phyloP scores from a whole-genome alignment of 1,140 invertebrate species.

The Drosophila santomea region DNA sequence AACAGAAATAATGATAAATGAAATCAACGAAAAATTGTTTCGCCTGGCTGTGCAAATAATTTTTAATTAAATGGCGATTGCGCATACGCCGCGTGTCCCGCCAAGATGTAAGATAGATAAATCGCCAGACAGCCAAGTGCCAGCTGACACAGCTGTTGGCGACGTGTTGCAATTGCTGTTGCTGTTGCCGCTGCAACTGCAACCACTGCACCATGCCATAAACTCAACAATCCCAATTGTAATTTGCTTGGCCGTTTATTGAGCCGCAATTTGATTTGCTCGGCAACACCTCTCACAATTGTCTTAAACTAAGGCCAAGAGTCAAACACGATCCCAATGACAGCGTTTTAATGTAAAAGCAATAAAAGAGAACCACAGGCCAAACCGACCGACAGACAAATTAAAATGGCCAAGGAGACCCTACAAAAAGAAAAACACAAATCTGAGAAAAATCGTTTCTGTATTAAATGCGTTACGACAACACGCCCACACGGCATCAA shows the following conservation, averaged over 20 bases:
- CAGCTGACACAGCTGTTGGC: slow-evolving; percentile 78
- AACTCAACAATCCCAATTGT: slow-evolving; percentile 48
- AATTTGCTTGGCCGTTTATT: slow-evolving; percentile 69
- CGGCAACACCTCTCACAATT: slow-evolving; percentile 77
- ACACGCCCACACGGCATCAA: slow-evolving; percentile 66
- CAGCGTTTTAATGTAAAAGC: slow-evolving; percentile 69
- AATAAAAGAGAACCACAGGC: slow-evolving; percentile 10
- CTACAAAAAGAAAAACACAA: slow-evolving; percentile 10
- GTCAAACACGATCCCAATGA: slow-evolving; percentile 69
- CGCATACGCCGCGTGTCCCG: slow-evolving; percentile 72
- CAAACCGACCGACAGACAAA: slow-evolving; percentile 54
- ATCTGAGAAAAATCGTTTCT: slow-evolving; percentile 36
- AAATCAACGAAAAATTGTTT: slow-evolving; percentile 57
- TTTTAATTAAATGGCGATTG: slow-evolving; percentile 81
- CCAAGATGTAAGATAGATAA: slow-evolving; percentile 65
- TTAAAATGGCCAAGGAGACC: slow-evolving; percentile 50
- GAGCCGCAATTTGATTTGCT: slow-evolving; percentile 73
- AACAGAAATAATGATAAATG: slow-evolving; percentile 54
- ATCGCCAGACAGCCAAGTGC: slow-evolving; percentile 57
- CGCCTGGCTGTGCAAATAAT: slow-evolving; percentile 72
- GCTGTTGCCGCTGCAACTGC: slow-evolving; percentile 11
- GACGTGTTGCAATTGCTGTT: slow-evolving; percentile 71
- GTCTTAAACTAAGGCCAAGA: slow-evolving; percentile 68
- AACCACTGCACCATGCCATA: slow-evolving; percentile 27
- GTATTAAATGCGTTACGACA: slow-evolving; percentile 67